These are phyloP conservation scores for Aphodius granarius DNA, from an alignment of 2,888 invertebrate genomes.

Conservation along the genomic window DNA sequence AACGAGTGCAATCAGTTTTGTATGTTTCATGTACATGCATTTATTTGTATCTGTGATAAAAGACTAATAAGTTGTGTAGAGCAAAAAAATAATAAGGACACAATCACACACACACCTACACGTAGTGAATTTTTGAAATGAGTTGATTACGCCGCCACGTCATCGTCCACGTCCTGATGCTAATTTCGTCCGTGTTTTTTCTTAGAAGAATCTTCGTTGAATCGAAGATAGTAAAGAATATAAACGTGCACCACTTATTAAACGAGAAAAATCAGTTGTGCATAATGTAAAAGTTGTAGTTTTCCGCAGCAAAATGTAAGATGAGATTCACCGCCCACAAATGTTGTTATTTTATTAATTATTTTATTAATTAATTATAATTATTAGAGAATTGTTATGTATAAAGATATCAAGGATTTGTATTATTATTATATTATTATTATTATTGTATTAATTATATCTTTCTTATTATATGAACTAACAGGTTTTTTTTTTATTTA, in stretches of 20 bases:
- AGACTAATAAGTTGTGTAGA: conserved; percentile 42
- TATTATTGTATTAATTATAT: conserved; percentile 45
- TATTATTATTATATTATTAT: conserved; percentile 45
- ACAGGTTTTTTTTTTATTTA: conserved; percentile 40
- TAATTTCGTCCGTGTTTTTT: conserved; percentile 10
- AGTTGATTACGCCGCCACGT: conserved; percentile 41
- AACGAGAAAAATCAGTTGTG: background rate
- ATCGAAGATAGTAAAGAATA: background rate
- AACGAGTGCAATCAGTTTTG: conserved; percentile 49
- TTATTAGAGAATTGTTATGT: conserved; percentile 51
- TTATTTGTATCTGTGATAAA: conserved; percentile 58
- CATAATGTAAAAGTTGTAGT: background rate
- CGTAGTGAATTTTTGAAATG: background rate
- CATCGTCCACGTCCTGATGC: conserved; percentile 33
- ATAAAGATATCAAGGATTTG: conserved; percentile 53
- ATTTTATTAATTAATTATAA: conserved; percentile 42
- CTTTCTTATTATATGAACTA: conserved; percentile 35
- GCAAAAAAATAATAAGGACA: conserved; percentile 27
- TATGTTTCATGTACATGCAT: conserved; percentile 56
- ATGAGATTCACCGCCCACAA: conserved; percentile 30
- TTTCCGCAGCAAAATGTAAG: conserved; percentile 15
- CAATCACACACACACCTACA: conserved; percentile 12
- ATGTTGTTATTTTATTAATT: conserved; percentile 50
- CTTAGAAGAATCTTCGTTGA: conserved; percentile 1
- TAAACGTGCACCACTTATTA: background rate